phyloP scores from a whole-genome alignment of 2,888 invertebrate genomes.

The Isotomurus palustris region DNA sequence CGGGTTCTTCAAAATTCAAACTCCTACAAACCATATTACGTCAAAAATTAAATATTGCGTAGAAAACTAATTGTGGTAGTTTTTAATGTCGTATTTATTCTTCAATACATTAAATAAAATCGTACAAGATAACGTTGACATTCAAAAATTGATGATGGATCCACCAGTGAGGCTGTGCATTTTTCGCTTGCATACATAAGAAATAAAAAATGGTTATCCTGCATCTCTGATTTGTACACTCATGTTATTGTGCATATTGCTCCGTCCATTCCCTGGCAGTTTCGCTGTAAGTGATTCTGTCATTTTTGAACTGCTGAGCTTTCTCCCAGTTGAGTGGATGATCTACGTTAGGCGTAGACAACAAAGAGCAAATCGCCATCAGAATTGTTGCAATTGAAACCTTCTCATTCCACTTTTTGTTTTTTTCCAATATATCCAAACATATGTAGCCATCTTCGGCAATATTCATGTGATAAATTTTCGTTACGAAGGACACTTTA shows the following conservation, averaged over 20 bases:
- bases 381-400: not conserved
- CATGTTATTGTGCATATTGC: conserved; percentile 5
- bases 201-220: no score
- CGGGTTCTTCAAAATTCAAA: no score
- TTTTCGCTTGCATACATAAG: no score
- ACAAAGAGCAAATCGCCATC: not conserved
- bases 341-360: not conserved
- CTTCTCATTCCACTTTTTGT: not conserved
- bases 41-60: no score
- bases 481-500: not conserved
- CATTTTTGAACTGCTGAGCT: not conserved
- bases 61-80: no score
- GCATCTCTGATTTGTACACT: no score
- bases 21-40: no score
- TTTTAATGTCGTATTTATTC: no score
- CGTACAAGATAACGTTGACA: no score
- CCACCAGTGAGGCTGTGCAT: no score
- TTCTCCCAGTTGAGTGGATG: not conserved
- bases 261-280: conserved; percentile 3
- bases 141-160: no score
- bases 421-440: conserved; percentile 1
- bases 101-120: no score
- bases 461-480: conserved; percentile 5
- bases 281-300: not conserved
- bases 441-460: conserved; percentile 9